Base-by-base conservation (phyloP, 2,113 vertebrate species). In the Eidolon helvum region DNA sequence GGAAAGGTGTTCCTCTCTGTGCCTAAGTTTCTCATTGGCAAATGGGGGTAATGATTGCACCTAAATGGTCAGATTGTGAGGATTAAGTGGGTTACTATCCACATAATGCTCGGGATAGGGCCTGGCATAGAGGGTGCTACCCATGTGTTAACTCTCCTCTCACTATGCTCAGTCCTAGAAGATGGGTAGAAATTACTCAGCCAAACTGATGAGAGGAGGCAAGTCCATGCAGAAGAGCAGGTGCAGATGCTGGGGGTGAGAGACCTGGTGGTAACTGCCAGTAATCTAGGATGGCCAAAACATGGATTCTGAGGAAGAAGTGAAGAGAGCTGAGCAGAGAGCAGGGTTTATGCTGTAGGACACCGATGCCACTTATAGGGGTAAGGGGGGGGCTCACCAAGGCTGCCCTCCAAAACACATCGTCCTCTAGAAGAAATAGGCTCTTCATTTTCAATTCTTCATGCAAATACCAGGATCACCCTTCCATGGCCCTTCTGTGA, bases 351-450 rank as follows among this genome's bases (percentile, higher is more conserved):
- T 35, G 15, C 30, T 72, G 19, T 1, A 16, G 10, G 10, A 15
- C 4, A n/a, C 35, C 1, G 9, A 11, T 12, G 18, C 53, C 19
- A 8, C 48, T 57, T 3, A 0, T 0, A 9, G 3, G 30, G 28
- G 35, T 19, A n/a, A 53, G 63, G 33, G 35, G 4, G 19, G 53
- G 75, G 28, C 45, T 45, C 4, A 0, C 28, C 61, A 33, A 35
- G 26, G 26, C 14, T 38, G 30, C 21, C 40, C 18, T 63, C n/a
- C 35, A n/a, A 69, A 40, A 30, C 22, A 38, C 71, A 19, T n/a
- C 89, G 40, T 21, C 53, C 63, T 55, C 63, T 28, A 38, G 57
- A 24, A 35, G 11, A 55, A 50, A 50, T 4, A n/a, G 1, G 10
- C 5, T 10, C 38, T 38, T 59, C 7, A 28, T 65, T 79, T 89